phyloP scores from a whole-genome alignment of 2,113 vertebrate species.

The Smithornis capensis region DNA sequence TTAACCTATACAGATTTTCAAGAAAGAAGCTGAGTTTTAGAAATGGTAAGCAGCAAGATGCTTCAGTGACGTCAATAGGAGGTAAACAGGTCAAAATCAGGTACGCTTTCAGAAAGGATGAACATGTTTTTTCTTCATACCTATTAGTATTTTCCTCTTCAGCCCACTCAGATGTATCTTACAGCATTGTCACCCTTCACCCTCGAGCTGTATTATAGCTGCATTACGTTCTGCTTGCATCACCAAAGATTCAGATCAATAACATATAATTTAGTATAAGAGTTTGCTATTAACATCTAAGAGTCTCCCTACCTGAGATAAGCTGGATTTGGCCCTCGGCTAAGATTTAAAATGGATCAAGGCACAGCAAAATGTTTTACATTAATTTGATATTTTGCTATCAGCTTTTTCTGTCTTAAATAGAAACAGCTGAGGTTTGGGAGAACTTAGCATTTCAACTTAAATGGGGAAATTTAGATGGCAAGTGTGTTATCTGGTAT shows the following conservation, averaged over 20 bases:
- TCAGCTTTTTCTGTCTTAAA: background rate
- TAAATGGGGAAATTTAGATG: background rate
- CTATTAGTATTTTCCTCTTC: background rate
- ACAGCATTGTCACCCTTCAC: background rate
- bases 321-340: background rate
- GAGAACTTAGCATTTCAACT: background rate
- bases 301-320: background rate
- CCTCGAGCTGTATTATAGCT: background rate
- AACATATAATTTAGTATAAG: background rate
- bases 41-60: background rate
- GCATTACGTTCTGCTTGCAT: background rate
- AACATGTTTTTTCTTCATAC: background rate
- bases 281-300: background rate
- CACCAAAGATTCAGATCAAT: background rate
- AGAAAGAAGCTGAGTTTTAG: background rate
- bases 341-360: background rate
- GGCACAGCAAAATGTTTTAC: background rate
- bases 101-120: background rate
- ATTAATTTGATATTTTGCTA: background rate
- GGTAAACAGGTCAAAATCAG: background rate
- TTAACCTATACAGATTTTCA: background rate
- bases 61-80: background rate
- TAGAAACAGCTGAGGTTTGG: background rate
- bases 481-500: background rate
- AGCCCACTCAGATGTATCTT: background rate